Conservation (phyloP, 2,113 vertebrate genomes). For the Equus quagga region DNA sequence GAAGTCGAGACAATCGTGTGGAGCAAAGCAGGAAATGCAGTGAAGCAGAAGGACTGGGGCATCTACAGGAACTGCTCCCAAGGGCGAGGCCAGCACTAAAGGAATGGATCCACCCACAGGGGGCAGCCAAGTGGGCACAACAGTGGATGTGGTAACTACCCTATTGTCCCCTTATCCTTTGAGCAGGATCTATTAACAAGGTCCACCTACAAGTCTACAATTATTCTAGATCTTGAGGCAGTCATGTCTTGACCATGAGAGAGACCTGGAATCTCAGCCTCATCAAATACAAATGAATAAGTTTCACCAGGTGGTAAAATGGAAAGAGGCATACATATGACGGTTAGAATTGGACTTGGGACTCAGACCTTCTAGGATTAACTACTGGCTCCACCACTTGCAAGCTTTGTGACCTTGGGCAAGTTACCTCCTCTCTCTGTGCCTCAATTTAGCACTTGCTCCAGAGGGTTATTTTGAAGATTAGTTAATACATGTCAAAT, state of each 20-base stretch:
- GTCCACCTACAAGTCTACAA: not conserved
- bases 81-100: not conserved
- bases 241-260: not conserved
- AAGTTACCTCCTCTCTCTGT: not conserved
- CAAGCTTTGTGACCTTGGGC: not conserved
- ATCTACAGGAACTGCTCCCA: not conserved
- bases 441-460: not conserved
- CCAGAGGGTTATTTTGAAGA: not conserved
- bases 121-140: not conserved
- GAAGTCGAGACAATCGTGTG: not conserved
- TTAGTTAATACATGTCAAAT: not conserved
- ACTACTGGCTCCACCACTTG: not conserved
- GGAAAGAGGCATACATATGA: not conserved
- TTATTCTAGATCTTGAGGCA: not conserved
- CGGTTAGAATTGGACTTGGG: not conserved
- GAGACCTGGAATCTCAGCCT: not conserved
- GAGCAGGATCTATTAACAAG: not conserved
- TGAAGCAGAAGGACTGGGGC: not conserved
- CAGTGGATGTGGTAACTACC: accelerated
- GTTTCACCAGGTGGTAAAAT: not conserved
- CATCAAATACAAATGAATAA: not conserved
- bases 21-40: not conserved
- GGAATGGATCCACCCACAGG: not conserved
- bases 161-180: not conserved
- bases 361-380: not conserved